Evolutionary conservation across 2,888 invertebrate genomes (phyloP).

Genomic region (Cartodere bifasciata): DNA sequence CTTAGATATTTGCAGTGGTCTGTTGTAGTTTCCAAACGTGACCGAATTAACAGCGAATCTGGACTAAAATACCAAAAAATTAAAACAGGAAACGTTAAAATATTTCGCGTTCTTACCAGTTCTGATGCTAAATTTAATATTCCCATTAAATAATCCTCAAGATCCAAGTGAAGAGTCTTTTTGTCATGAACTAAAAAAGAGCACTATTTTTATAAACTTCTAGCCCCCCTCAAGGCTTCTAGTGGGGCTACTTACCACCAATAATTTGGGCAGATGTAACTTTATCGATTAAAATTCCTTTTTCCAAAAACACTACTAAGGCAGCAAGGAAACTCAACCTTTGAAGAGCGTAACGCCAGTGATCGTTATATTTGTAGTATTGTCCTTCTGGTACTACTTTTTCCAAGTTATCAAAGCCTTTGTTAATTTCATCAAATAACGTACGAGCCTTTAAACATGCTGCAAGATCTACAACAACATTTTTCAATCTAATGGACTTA

Average conservation of each 20-base stretch:
- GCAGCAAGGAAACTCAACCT: slow-evolving; percentile 66
- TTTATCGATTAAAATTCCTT: slow-evolving; percentile 58
- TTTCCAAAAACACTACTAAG: slow-evolving; percentile 68
- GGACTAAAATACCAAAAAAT: slow-evolving; percentile 35
- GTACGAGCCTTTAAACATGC: slow-evolving; percentile 53
- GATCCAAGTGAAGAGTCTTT: slow-evolving; percentile 77
- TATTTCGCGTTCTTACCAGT: slow-evolving; percentile 62
- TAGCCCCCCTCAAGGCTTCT: too few species aligned
- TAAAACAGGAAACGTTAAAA: slow-evolving; percentile 2
- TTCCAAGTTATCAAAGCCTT: slow-evolving; percentile 51
- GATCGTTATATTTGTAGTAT: slow-evolving; percentile 79
- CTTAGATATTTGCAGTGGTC: slow-evolving; percentile 69
- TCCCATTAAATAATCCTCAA: slow-evolving; percentile 84
- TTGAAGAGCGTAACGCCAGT: slow-evolving; percentile 76
- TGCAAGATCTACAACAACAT: slow-evolving; percentile 38
- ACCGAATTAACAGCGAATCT: slow-evolving; percentile 76
- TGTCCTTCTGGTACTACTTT: slow-evolving; percentile 59
- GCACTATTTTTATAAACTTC: too few species aligned
- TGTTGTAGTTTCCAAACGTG: slow-evolving; percentile 68
- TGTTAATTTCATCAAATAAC: slow-evolving; percentile 50
- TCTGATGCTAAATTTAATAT: slow-evolving; percentile 72
- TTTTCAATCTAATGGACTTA: neutral
- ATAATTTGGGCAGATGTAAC: slow-evolving; percentile 65
- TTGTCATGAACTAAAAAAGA: slow-evolving; percentile 50
- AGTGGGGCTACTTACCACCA: slow-evolving; percentile 45